Conservation (phyloP, 2,797 vertebrate genomes). For the Valencia hispanica region DNA sequence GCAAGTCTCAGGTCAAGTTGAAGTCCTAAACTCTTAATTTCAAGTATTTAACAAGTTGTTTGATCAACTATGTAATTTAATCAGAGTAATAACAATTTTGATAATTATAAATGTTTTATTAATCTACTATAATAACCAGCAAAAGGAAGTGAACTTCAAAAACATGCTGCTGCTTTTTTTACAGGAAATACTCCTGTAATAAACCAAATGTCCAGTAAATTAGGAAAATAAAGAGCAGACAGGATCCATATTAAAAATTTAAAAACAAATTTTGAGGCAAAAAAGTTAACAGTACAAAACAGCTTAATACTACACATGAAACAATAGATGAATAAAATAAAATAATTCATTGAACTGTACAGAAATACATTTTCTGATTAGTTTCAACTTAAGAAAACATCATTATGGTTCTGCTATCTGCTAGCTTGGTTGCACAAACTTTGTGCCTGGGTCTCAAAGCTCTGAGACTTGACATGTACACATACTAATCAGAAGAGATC, state of each 20-base stretch:
- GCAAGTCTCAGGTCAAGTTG: neutral
- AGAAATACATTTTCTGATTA: neutral
- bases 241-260: no score
- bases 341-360: neutral
- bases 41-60: neutral
- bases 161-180: neutral
- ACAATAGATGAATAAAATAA: neutral
- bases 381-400: neutral
- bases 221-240: no score
- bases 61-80: neutral
- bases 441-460: neutral
- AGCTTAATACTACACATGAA: neutral
- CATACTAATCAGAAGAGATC: neutral
- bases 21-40: neutral
- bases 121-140: neutral
- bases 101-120: neutral
- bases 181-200: neutral
- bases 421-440: neutral
- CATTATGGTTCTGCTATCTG: neutral
- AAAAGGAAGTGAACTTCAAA: neutral
- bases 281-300: neutral
- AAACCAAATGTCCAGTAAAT: neutral
- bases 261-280: neutral
- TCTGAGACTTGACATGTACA: neutral
- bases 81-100: neutral